A percentile compares a stretch with the other conserved stretches of the same genome.
Conservation (phyloP, 2,797 vertebrate genomes). For the Aviceda leuphotes region DNA sequence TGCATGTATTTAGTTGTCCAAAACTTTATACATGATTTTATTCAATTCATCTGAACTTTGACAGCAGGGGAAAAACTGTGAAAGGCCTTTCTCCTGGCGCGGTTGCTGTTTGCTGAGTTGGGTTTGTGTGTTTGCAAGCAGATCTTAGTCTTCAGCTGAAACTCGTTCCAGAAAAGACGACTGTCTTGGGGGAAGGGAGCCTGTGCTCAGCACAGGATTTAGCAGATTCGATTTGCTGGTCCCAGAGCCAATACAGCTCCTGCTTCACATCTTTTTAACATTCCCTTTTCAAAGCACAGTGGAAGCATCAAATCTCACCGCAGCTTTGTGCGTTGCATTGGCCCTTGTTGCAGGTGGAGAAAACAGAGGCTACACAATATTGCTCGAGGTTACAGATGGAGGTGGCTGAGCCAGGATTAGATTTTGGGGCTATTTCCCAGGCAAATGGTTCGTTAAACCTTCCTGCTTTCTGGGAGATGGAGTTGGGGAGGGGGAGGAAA, state of each 20-base stretch:
- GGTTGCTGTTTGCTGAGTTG: slow-evolving; percentile 13
- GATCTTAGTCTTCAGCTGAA: slow-evolving; percentile 50
- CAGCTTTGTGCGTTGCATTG: not conserved
- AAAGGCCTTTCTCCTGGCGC: slow-evolving; percentile 17
- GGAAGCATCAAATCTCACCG: not conserved
- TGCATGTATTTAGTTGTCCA: not conserved
- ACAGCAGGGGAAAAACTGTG: not conserved
- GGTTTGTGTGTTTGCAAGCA: slow-evolving; percentile 54
- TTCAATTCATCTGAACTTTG: slow-evolving; percentile 30
- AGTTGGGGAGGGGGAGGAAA: not conserved
- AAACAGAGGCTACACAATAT: not conserved
- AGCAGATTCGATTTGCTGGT: slow-evolving; percentile 18
- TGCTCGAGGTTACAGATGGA: not conserved
- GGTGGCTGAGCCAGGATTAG: not conserved
- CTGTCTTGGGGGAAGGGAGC: slow-evolving; percentile 48
- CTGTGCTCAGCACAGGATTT: slow-evolving; percentile 36
- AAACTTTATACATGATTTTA: not conserved
- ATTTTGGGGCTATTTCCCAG: not conserved
- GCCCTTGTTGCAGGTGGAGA: not conserved
- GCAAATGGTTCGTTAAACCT: not conserved
- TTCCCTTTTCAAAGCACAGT: not conserved
- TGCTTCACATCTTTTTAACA: slow-evolving; percentile 5
- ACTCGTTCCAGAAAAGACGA: slow-evolving; percentile 66
- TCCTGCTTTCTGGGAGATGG: not conserved
- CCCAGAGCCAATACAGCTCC: not conserved